phyloP scores from a whole-genome alignment of 2,797 vertebrate species.

The Aplochiton taeniatus region DNA sequence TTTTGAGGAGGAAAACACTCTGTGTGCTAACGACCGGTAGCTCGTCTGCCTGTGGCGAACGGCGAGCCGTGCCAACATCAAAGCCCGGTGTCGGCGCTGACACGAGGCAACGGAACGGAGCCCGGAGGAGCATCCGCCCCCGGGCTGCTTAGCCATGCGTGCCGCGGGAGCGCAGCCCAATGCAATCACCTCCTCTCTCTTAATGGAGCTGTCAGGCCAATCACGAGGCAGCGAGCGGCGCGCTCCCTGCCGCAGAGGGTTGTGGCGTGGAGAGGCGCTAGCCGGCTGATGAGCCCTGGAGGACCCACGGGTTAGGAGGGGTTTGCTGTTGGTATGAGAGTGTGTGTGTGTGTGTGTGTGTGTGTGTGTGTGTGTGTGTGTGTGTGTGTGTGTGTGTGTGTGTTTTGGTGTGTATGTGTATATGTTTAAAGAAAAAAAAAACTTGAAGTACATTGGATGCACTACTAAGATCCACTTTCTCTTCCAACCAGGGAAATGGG shows the following conservation, averaged over 20 bases:
- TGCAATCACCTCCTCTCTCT: constrained; percentile 68
- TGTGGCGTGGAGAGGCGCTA: constrained; percentile 55
- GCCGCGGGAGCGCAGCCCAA: constrained; percentile 55
- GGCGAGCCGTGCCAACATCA: constrained; percentile 45
- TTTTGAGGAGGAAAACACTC: not conserved
- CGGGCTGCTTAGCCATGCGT: constrained; percentile 69
- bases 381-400: constrained; percentile 1
- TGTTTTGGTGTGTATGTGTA: not conserved
- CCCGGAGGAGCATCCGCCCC: constrained; percentile 52
- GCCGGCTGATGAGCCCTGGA: constrained; percentile 55
- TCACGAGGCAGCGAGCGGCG: constrained; percentile 51
- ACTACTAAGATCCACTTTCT: not conserved
- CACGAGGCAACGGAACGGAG: constrained; percentile 57
- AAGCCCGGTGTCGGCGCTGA: constrained; percentile 62
- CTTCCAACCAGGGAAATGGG: not conserved
- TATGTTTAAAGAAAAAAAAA: not conserved
- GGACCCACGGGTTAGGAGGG: constrained; percentile 40
- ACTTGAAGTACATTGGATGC: too few species aligned
- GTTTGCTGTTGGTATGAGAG: not conserved
- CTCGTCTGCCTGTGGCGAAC: constrained; percentile 32
- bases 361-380: constrained; percentile 14
- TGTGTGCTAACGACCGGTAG: constrained; percentile 36
- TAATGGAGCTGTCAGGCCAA: constrained; percentile 78
- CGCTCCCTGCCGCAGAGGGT: too few species aligned
- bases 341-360: constrained; percentile 7